These are phyloP conservation scores for Plecturocebus donacophilus DNA, from an alignment of 2,113 vertebrate genomes.

Conservation along the genomic window DNA sequence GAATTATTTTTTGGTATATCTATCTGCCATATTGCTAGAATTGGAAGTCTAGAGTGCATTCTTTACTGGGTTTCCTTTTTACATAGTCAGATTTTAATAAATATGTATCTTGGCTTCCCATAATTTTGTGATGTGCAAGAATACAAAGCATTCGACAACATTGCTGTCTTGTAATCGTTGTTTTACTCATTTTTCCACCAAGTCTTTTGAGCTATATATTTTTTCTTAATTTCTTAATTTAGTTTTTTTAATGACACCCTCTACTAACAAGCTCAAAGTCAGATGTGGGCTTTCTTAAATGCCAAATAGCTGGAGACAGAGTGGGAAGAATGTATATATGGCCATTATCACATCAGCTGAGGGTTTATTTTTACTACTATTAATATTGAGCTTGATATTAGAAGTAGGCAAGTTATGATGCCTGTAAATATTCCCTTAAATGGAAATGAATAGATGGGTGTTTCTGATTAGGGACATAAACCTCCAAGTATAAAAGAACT, in stretches of 20 bases:
- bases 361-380: neutral
- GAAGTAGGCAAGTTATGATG: neutral
- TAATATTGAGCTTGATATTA: neutral
- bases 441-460: neutral
- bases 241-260: neutral
- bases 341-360: neutral
- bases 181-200: neutral
- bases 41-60: neutral
- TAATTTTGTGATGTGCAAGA: slow-evolving; percentile 1
- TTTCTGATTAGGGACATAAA: neutral
- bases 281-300: neutral
- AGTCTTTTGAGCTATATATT: neutral
- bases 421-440: neutral
- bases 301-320: neutral
- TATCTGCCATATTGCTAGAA: neutral
- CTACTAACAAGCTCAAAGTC: neutral
- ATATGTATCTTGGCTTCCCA: neutral
- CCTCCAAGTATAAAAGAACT: neutral
- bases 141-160: neutral
- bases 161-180: neutral
- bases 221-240: slow-evolving; percentile 15
- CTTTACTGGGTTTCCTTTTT: slow-evolving; percentile 9
- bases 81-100: neutral
- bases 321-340: neutral
- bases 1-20: neutral